Evolutionary conservation across 1,140 invertebrate genomes (phyloP), one percentile per base, ranked within the genome.

Genomic region (Drosophila navojoa): DNA sequence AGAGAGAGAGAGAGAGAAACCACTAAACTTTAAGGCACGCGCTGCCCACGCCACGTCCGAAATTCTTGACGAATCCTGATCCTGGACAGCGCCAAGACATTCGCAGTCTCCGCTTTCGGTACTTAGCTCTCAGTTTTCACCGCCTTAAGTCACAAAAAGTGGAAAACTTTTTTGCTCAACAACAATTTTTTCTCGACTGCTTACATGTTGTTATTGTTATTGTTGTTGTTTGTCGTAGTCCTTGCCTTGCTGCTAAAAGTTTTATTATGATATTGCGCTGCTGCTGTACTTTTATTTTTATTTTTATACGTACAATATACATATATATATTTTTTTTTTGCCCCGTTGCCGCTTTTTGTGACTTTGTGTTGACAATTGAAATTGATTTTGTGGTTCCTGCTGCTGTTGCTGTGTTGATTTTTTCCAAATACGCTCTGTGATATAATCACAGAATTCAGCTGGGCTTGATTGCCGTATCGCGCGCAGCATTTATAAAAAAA

Each of bases 341-440:
- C 35, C 35, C 35, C 35, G 3, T 38, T 69, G 49, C 42, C 79
- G 74, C 71, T 86, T 67, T 77, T 86, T 86, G 71, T 86, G 78
- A 87, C 79, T 87, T 87, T 87, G 82, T 87, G 82, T 87, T 87
- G 82, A 87, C 84, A 87, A 87, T 87, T 84, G 82, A 87, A 87
- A 89, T 87, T 89, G 84, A 87, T 87, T 87, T 87, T 87, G 82
- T 55, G 82, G 82, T 87, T 81, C 63, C 70, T 60, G 70, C 7
- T 49, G 40, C 57, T 53, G 52, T n/a, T 38, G 35, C 66, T 79
- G 53, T 81, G 81, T 86, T 81, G 81, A 86, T 85, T 86, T 77
- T 86, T 69, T 62, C 50, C 50, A 68, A 74, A 71, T 68, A 50
- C 42, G 57, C 60, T 57, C 50, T 53, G 70, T 45, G 55, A 82